These are phyloP conservation scores for Holothuria scabra DNA, from an alignment of 53 echinoderm and acorn worm species.

Conservation along the genomic window DNA sequence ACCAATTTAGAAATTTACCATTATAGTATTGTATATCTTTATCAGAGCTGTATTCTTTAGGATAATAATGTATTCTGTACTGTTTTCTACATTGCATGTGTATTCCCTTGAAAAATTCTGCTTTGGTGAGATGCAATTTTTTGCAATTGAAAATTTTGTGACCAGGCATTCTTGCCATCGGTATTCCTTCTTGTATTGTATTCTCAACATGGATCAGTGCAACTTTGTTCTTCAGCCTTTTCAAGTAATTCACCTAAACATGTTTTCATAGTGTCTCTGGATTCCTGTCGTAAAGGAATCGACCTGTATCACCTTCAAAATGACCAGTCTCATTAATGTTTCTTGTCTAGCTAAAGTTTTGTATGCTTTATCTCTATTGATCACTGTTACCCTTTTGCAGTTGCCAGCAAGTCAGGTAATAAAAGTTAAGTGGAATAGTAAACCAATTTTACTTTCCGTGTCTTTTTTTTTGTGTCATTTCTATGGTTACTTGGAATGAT, in stretches of 20 bases:
- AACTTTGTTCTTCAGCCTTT: constrained; percentile 5
- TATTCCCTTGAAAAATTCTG: constrained; percentile 15
- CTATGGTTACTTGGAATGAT: no score
- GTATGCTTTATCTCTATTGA: constrained; percentile 49
- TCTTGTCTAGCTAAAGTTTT: constrained; percentile 37
- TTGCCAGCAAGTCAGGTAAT: constrained; percentile 52
- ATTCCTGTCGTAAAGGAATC: no score
- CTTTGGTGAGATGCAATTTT: constrained; percentile 27
- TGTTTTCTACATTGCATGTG: constrained; percentile 39
- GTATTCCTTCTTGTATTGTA: constrained; percentile 22
- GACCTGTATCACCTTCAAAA: no score
- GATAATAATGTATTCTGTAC: constrained; percentile 27
- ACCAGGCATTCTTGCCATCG: constrained; percentile 15
- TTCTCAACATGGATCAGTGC: constrained; percentile 21
- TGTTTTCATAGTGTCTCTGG: constrained; percentile 1
- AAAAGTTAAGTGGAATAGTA: constrained; percentile 56
- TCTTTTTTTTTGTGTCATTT: neutral
- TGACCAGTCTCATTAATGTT: no score
- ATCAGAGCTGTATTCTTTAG: constrained; percentile 36
- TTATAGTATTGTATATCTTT: constrained; percentile 19
- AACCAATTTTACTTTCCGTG: neutral
- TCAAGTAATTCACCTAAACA: constrained; percentile 17
- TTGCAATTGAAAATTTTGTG: no score
- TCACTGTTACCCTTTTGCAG: constrained; percentile 55
- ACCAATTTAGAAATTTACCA: neutral